These are phyloP conservation scores for Schrankia costaestrigalis DNA, from an alignment of 2,888 invertebrate species.

Conservation along the genomic window DNA sequence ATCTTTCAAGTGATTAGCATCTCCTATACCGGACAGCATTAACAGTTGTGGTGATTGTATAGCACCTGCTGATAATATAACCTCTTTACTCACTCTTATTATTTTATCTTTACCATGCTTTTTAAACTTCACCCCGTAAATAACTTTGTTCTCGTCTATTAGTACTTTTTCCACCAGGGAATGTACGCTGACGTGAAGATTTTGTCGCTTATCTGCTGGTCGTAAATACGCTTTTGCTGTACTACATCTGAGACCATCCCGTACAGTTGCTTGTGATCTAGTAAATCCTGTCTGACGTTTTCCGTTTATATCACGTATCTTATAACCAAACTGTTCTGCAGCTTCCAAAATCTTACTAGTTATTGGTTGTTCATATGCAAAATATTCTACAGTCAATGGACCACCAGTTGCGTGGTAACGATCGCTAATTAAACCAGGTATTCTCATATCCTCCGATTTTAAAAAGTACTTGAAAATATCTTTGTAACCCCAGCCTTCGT, in stretches of 20 bases:
- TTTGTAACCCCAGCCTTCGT: conserved; percentile 89
- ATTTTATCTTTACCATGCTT: conserved; percentile 76
- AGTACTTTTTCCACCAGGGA: conserved; percentile 85
- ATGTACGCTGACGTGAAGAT: conserved; percentile 86
- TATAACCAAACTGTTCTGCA: conserved; percentile 85
- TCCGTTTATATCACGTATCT: conserved; percentile 87
- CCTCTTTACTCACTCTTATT: conserved; percentile 85
- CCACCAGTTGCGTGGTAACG: conserved; percentile 87
- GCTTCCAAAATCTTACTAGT: conserved; percentile 85
- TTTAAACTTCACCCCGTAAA: conserved; percentile 85
- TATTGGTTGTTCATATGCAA: conserved; percentile 85
- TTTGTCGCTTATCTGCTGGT: conserved; percentile 83
- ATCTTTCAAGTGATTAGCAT: conserved; percentile 81
- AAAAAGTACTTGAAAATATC: conserved; percentile 88
- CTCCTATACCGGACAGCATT: conserved; percentile 92
- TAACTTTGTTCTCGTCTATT: conserved; percentile 82
- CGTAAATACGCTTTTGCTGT: conserved; percentile 91
- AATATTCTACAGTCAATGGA: conserved; percentile 86
- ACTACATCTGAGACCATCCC: conserved; percentile 90
- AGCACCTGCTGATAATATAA: conserved; percentile 92
- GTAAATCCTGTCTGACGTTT: conserved; percentile 89
- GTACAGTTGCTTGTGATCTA: conserved; percentile 87
- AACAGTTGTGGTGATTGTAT: conserved; percentile 92
- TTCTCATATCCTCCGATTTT: conserved; percentile 89
- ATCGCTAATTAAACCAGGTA: conserved; percentile 79